A percentile compares a stretch with the other conserved stretches of the same genome.
Conservation (phyloP, 23 tunicate species). For the Botrylloides violaceus region DNA sequence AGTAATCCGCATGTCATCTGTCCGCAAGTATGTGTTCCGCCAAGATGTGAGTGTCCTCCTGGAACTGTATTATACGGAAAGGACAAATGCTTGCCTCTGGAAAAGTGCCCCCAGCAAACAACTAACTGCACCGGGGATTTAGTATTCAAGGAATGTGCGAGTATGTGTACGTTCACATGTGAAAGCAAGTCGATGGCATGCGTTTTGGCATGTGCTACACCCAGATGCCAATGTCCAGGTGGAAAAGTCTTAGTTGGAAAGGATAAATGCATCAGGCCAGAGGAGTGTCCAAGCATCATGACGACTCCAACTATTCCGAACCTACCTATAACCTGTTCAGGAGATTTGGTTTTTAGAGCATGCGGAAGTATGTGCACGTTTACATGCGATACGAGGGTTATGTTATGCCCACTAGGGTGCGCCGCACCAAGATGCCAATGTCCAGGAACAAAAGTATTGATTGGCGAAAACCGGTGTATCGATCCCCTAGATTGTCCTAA, state of each 20-base stretch:
- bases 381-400: neutral
- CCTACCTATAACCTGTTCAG: no score
- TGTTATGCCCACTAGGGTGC: slow-evolving; percentile 3
- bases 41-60: slow-evolving; percentile 1
- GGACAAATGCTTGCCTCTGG: slow-evolving; percentile 5
- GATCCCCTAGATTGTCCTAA: slow-evolving; percentile 12
- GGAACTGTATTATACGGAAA: neutral
- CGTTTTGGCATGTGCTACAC: neutral
- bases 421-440: neutral
- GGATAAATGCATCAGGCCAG: slow-evolving; percentile 6
- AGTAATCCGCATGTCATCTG: neutral
- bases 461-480: slow-evolving; percentile 8
- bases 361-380: neutral
- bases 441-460: slow-evolving; percentile 3
- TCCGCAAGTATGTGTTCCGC: neutral
- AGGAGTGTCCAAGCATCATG: slow-evolving; percentile 6
- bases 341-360: neutral
- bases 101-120: slow-evolving; percentile 1
- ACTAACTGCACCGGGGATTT: neutral
- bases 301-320: no score
- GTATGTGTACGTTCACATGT: neutral
- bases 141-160: neutral
- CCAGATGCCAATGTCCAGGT: slow-evolving; percentile 11
- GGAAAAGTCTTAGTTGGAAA: neutral
- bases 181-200: neutral